Evolutionary conservation across 2,113 vertebrate genomes (phyloP).

Genomic region (Tragelaphus scriptus): DNA sequence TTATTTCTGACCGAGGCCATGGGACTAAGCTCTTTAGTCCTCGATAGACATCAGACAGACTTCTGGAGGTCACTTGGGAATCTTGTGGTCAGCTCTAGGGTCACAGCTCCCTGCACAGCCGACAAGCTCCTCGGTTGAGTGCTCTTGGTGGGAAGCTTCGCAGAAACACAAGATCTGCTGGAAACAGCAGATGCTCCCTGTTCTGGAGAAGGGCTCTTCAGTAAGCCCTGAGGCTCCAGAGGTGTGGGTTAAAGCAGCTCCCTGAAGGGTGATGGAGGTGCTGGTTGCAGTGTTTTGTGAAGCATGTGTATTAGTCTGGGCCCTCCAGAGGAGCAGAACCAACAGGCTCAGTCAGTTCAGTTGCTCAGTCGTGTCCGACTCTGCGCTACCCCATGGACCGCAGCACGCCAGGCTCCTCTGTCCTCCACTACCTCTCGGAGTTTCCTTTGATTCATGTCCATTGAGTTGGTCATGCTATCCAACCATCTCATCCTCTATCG

Average conservation of each 20-base stretch:
- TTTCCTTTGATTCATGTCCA: not conserved
- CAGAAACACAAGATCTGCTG: not conserved
- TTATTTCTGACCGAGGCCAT: not conserved
- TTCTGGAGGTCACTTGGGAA: not conserved
- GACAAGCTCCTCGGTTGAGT: not conserved
- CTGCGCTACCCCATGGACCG: not conserved
- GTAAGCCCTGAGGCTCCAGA: not conserved
- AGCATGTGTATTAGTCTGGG: not conserved
- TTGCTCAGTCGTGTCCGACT: rapidly evolving
- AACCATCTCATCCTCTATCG: not conserved
- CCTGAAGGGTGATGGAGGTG: rapidly evolving
- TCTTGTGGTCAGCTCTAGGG: not conserved
- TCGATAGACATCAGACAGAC: not conserved
- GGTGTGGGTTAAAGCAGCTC: not conserved
- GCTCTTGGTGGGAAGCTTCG: not conserved
- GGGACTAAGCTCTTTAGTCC: not conserved
- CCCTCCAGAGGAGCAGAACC: not conserved
- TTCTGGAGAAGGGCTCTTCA: not conserved
- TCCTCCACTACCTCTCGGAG: not conserved
- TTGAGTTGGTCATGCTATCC: not conserved
- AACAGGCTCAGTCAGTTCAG: not conserved
- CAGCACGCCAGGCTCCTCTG: not conserved
- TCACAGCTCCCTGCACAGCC: not conserved
- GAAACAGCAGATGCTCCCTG: not conserved
- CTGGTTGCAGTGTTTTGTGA: not conserved